These are phyloP conservation scores for Oreohelix idahoensis DNA, from an alignment of 1,140 invertebrate species.

Conservation along the genomic window DNA sequence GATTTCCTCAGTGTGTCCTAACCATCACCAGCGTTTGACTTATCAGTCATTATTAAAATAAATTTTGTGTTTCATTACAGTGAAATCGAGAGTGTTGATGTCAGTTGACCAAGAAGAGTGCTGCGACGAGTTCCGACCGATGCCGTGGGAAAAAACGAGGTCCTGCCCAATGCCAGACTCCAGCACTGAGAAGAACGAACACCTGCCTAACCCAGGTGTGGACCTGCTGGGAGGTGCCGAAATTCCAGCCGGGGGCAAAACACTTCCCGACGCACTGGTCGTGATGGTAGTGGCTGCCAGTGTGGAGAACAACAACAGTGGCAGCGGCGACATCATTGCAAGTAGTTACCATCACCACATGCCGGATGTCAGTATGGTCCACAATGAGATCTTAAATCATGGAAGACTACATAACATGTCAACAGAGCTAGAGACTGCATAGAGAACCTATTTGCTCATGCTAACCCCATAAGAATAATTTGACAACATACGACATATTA, in stretches of 20 bases:
- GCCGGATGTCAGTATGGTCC: conserved; percentile 1
- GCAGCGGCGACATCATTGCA: background rate
- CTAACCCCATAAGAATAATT: background rate
- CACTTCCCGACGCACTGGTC: conserved; percentile 19
- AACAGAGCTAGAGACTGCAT: conserved; percentile 27
- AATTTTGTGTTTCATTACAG: no score
- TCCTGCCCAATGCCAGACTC: conserved; percentile 33
- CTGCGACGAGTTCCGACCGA: conserved; percentile 43
- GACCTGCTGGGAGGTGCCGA: conserved; percentile 27
- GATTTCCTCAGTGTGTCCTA: no score
- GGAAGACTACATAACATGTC: conserved; percentile 7
- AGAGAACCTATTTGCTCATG: background rate
- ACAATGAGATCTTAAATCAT: conserved; percentile 8
- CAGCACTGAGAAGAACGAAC: conserved; percentile 9
- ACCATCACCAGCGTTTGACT: no score
- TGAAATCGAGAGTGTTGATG: conserved; percentile 67
- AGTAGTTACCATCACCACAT: background rate
- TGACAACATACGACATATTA: no score
- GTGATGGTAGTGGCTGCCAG: conserved; percentile 31
- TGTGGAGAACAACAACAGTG: conserved; percentile 8
- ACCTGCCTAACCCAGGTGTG: background rate
- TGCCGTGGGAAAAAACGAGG: conserved; percentile 42
- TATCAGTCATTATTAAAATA: no score
- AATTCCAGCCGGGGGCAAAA: conserved; percentile 6
- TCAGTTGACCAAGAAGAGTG: conserved; percentile 57